Base-by-base conservation (phyloP, 1,140 invertebrate species). In the Argopecten irradians region DNA sequence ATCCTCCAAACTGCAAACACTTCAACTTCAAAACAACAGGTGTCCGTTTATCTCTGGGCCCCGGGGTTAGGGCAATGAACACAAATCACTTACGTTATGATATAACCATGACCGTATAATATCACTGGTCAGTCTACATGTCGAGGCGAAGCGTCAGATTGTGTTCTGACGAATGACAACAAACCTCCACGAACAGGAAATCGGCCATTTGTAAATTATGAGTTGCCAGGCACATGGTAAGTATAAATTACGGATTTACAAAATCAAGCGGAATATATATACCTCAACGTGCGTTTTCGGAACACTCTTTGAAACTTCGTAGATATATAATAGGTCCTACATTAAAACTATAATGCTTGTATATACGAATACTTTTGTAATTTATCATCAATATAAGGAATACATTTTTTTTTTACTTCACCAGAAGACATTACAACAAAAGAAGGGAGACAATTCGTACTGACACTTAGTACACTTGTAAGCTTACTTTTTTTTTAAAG, bases 151-250 rank as follows among this genome's bases (percentile, higher is more conserved):
- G 16, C 55, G n/a, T 71, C n/a, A n/a, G 55, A 8, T 7, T 71
- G 55, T 1, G 16, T n/a, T 71, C 22, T 11, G 36, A 39, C 55
- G n/a, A 71, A 71, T 28, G 55, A 71, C n/a, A 71, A 71, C 55
- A 71, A 28, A 71, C n/a, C 55, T 71, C 55, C 55, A n/a, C 0
- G 55, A 71, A 71, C 55, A 71, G 55, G 55, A 71, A 71, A 71
- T 71, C 55, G n/a, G 55, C 55, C 55, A 71, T 71, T 71, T 71
- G 55, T 71, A 71, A 71, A 71, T 71, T 71, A 16, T 71, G 55
- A 71, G 55, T 71, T 71, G 55, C 55, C 55, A 71, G 55, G 55
- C 55, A 71, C 5, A 71, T 5, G 22, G 55, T 71, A 28, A 7
- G 28, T 71, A 71, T 11, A 71, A 71, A 71, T 71, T 71, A 71